Evolutionary conservation across 2,797 vertebrate species (phyloP), one percentile per base, ranked within the genome.

Genomic region (Carduelis carduelis): DNA sequence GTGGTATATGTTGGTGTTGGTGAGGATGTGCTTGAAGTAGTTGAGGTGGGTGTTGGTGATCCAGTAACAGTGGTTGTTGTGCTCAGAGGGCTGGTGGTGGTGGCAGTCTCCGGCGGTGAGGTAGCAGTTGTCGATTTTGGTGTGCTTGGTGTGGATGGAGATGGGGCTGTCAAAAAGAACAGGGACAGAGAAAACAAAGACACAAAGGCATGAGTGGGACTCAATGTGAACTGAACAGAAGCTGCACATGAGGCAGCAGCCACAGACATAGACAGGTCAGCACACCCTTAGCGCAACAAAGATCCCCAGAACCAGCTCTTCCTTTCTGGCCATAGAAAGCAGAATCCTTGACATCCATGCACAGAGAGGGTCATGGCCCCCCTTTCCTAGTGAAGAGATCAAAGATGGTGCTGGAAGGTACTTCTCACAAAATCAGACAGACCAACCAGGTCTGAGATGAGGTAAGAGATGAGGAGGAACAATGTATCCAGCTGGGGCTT

Each of bases 161-260:
- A 27, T 55, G 49, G 4, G n/a, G 8, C 60, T 55, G 41, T 32
- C 46, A 35, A 27, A 64, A 53, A 44, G 2, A 78, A 1, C 39
- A 78, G 49, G 32, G 37, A 78, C 4, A 68, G 11, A 57, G 23
- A 63, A 49, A 59, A 68, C 9, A 57, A 41, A 49, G 28, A 0
- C n/a, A 19, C 2, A 63, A 23, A 21, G 2, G 2, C 6, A 9
- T 41, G 1, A 74, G 3, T 20, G 19, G 1, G 5, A 53, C 12
- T 4, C 3, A 18, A 11, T 1, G 2, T 1, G 2, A 23, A 44
- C 3, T 41, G 2, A 60, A 11, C 2, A 5, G 11, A 71, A 53
- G 2, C n/a, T 47, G 4, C 0, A 0, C 3, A 0, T 24, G 12
- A 46, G 6, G 5, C 12, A 46, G 6, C 7, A 28, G 7, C 1